Evolutionary conservation across 2,888 invertebrate species (phyloP), one percentile per base, ranked within the genome.

Genomic region (Sinohyriopsis cumingii): DNA sequence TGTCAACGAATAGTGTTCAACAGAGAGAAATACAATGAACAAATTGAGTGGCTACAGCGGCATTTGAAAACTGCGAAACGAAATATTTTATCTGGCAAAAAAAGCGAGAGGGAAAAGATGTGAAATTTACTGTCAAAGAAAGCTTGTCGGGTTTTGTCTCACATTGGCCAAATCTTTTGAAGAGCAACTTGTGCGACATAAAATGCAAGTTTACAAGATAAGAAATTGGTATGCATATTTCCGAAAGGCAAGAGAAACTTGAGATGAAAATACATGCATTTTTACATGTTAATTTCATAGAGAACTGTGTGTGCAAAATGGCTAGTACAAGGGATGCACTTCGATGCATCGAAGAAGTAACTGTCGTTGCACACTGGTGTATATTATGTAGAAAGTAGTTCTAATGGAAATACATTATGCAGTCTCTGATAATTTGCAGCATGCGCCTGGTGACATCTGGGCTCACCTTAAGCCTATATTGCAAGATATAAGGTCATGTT

Each of bases 361-460:
- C 61, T 71, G 20, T 63, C 71, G 20, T 57, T 80, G 2, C 76
- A 80, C 56, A 80, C 80, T 53, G 76, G 71, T 7, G 66, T 73
- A 24, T 61, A 45, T 22, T 63, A 66, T 33, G 66, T 60, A 59
- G 56, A 61, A 33, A 22, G 24, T 18, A 63, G 28, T 63, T 54
- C 54, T 59, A 19, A 62, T 53, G 24, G 45, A 57, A n/a, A 67
- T 19, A 60, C 76, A 28, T 82, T 82, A 75, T 86, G 87, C 87
- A 28, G 69, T 90, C 0, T 88, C 87, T n/a, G 72, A 85, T 68
- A 79, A 78, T 68, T 72, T 85, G 6, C 68, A 80, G 12, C 90
- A 90, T 82, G 82, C 83, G 59, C 86, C 89, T 56, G 78, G 82
- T 62, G 88, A 88, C 22, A 87, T 90, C 64, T 90, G 90, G 88